phyloP scores from a whole-genome alignment of 2,113 vertebrate genomes.

The Turnix velox region DNA sequence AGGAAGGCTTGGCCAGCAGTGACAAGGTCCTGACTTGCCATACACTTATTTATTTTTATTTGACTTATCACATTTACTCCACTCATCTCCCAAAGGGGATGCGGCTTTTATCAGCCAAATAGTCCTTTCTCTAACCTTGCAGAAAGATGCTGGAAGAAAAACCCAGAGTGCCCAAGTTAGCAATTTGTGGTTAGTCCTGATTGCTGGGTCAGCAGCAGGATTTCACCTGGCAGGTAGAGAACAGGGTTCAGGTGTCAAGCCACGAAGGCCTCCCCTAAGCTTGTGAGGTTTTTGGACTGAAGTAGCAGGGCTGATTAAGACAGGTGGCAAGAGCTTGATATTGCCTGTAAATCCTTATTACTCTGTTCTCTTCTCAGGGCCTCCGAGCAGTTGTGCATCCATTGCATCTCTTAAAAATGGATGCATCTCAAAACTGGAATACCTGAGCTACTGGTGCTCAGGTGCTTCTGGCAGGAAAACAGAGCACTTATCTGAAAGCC shows the following conservation, averaged over 20 bases:
- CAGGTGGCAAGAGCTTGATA: not conserved
- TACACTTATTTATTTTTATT: slow-evolving; percentile 1
- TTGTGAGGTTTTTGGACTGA: not conserved
- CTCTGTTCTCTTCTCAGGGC: not conserved
- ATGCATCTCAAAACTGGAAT: not conserved
- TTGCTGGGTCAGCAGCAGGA: not conserved
- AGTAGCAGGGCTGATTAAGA: not conserved
- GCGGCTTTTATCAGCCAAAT: not conserved
- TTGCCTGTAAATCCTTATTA: not conserved
- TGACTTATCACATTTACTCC: not conserved
- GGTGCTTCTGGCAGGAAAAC: not conserved
- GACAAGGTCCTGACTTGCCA: not conserved
- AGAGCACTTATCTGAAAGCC: not conserved
- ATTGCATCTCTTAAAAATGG: not conserved
- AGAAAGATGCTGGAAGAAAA: not conserved
- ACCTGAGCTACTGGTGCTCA: not conserved
- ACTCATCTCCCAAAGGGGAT: not conserved
- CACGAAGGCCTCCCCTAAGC: not conserved
- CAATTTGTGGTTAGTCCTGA: accelerated
- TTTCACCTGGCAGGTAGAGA: not conserved
- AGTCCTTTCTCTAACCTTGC: not conserved
- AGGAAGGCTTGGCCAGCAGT: not conserved
- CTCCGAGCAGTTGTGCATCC: not conserved
- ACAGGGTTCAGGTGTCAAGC: not conserved
- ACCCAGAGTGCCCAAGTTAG: too few species aligned